Base-by-base conservation (phyloP, 2,113 vertebrate species). In the Podiceps cristatus region DNA sequence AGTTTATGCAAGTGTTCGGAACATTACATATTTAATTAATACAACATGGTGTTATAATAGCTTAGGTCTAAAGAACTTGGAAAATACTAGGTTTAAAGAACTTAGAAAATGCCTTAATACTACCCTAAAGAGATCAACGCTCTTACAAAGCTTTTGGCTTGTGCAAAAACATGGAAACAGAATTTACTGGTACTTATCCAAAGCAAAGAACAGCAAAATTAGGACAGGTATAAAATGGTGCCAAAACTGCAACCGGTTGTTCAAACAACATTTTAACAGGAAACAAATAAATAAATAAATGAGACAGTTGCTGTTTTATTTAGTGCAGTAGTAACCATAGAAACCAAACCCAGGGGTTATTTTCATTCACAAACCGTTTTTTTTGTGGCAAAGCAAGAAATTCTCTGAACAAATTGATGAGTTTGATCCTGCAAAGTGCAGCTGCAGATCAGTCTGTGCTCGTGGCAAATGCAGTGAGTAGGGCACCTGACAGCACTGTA, bases 211-310 rank as follows among this genome's bases (percentile, higher is more conserved):
- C 4, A 69, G 10, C 27, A 93, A 62, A 90, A 84, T 47, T 58
- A 62, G 35, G 17, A 18, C 22, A 80, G 3, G 20, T n/a, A 59
- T 78, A 47, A 78, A 74, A 85, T 47, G 8, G 4, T 72, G 11
- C 37, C 37, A 42, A 87, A 81, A 67, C 2, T 1, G 3, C 56
- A 6, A 45, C 14, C 69, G 73, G 25, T 31, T 90, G 33, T 85
- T 93, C 44, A 75, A 85, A 50, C 15, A 74, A 40, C 2, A 66
- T 77, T 93, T 85, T 72, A 75, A 60, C 42, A 52, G 14, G 7
- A 67, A 74, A 92, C 55, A 88, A 86, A 92, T 59, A 88, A 86
- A 75, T 86, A 91, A 82, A 81, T 69, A 81, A 68, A 67, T 25
- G 8, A 40, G 33, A 44, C 28, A 53, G 56, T 88, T 71, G 7